These are phyloP conservation scores for Dyspetes luteomarginatus DNA, from an alignment of 2,888 invertebrate genomes.

Conservation along the genomic window DNA sequence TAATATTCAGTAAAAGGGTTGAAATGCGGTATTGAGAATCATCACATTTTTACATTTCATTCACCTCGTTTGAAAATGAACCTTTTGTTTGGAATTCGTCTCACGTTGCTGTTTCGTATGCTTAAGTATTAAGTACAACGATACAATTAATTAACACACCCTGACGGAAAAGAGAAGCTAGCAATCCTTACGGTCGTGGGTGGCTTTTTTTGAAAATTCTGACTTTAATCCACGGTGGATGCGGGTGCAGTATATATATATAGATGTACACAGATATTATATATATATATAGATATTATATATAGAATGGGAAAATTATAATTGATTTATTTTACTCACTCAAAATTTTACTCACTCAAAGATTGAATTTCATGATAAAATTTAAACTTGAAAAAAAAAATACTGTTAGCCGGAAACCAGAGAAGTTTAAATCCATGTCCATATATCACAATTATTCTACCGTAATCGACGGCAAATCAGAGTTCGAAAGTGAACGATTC, in stretches of 20 bases:
- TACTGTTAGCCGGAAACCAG: slow-evolving; percentile 5
- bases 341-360: too few relatives aligned
- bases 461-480: slow-evolving; percentile 31
- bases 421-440: slow-evolving; percentile 11
- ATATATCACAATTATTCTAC: slow-evolving; percentile 2
- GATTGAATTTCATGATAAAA: background rate
- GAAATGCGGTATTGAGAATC: background rate
- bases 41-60: background rate
- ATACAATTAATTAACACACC: slow-evolving; percentile 21
- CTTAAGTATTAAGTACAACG: background rate
- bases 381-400: slow-evolving; percentile 3
- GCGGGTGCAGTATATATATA: slow-evolving; percentile 25
- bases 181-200: slow-evolving; percentile 54
- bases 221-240: slow-evolving; percentile 38
- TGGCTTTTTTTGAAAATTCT: slow-evolving; percentile 58
- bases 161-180: slow-evolving; percentile 34
- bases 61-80: too few relatives aligned
- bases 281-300: too few relatives aligned
- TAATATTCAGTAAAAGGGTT: background rate
- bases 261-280: background rate
- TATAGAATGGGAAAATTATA: too few relatives aligned
- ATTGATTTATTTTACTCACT: too few relatives aligned
- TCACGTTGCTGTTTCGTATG: slow-evolving; percentile 48
- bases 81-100: background rate
- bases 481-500: slow-evolving; percentile 33